A percentile compares a stretch with the other conserved stretches of the same genome.
Conservation (phyloP, 2,113 vertebrate genomes). For the Myotis yumanensis region DNA sequence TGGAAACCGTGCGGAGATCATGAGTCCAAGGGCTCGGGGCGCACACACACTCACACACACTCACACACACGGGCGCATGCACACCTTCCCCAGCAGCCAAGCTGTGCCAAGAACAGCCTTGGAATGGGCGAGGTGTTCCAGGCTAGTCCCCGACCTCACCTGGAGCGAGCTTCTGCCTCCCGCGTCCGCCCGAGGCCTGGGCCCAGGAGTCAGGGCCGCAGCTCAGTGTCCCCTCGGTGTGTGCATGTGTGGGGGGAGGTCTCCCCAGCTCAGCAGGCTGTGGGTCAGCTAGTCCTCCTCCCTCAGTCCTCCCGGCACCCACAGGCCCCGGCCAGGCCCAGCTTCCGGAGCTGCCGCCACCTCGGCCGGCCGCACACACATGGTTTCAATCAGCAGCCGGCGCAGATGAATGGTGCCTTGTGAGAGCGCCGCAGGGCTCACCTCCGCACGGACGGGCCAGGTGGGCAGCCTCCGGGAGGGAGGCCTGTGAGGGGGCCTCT, state of each 20-base stretch:
- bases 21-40: neutral
- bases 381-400: constrained; percentile 77
- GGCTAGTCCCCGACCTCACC: neutral
- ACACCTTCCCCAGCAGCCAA: neutral
- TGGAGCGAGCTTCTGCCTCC: neutral
- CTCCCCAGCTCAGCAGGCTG: neutral
- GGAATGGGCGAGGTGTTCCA: neutral
- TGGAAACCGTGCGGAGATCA: neutral
- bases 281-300: neutral
- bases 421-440: constrained; percentile 51
- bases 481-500: neutral
- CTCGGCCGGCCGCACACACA: constrained; percentile 72
- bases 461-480: constrained; percentile 21
- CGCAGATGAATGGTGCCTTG: constrained; percentile 78
- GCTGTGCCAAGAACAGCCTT: neutral
- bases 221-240: neutral
- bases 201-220: neutral
- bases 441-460: constrained; percentile 60
- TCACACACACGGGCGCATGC: neutral
- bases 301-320: neutral
- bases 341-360: constrained; percentile 72
- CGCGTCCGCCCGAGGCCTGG: rapidly evolving
- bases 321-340: constrained; percentile 61
- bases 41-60: rapidly evolving
- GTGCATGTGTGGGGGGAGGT: neutral